phyloP scores from a whole-genome alignment of 2,888 invertebrate genomes.

The Mongoloraphidia duomilia region DNA sequence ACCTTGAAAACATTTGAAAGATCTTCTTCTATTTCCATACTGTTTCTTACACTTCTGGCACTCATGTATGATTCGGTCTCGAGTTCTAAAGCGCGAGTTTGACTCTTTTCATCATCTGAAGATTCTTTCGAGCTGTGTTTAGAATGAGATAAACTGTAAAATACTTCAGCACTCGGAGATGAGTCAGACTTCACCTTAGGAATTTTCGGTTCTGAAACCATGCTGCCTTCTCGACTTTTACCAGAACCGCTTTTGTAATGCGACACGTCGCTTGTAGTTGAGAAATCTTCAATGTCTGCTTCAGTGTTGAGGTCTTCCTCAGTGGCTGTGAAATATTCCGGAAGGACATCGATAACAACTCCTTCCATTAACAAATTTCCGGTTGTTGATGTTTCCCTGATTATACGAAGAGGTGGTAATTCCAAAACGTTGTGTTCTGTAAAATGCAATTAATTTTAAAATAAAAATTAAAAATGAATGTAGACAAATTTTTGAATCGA shows the following conservation, averaged over 20 bases:
- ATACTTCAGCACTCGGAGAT: no score
- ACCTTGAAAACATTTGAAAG: no score
- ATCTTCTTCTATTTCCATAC: no score
- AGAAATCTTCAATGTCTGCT: conserved; percentile 63
- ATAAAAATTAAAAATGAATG: background rate
- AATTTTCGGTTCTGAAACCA: no score
- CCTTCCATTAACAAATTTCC: conserved; percentile 84
- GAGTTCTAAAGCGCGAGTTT: background rate
- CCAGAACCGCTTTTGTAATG: background rate
- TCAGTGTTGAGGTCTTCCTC: conserved; percentile 74
- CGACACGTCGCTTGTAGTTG: conserved; percentile 7
- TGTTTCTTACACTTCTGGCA: conserved; percentile 1
- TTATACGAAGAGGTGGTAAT: conserved; percentile 72
- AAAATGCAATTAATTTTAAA: conserved; percentile 8
- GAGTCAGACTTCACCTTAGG: no score
- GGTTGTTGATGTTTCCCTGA: conserved; percentile 78
- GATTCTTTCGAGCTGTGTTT: no score
- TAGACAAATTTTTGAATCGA: no score
- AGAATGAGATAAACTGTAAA: no score
- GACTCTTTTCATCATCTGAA: no score
- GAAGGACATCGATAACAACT: conserved; percentile 76
- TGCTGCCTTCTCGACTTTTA: no score
- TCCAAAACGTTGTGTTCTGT: conserved; percentile 74
- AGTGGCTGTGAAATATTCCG: conserved; percentile 65
- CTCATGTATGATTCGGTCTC: conserved; percentile 5